These are phyloP conservation scores for Malurus elegans DNA, from an alignment of 2,113 vertebrate species.

Conservation along the genomic window DNA sequence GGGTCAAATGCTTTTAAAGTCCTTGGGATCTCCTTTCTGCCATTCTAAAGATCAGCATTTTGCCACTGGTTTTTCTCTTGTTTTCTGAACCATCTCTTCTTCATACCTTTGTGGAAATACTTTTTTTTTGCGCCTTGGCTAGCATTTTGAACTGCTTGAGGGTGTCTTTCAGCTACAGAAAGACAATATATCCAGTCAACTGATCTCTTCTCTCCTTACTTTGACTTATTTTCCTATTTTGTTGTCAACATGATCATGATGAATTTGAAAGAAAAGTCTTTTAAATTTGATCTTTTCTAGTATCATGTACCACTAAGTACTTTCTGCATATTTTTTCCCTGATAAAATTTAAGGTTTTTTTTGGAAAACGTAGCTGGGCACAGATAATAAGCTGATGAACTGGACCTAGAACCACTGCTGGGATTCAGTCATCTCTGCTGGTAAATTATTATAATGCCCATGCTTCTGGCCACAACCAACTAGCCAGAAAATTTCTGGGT, in stretches of 20 bases:
- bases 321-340: not conserved
- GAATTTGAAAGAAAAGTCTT: not conserved
- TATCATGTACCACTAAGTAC: not conserved
- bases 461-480: not conserved
- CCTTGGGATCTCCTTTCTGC: not conserved
- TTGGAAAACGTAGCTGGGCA: not conserved
- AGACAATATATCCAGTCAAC: not conserved
- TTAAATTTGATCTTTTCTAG: not conserved
- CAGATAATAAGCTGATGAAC: not conserved
- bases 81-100: not conserved
- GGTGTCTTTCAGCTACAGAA: not conserved
- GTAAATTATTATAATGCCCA: not conserved
- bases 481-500: not conserved
- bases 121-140: not conserved
- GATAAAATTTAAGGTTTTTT: not conserved
- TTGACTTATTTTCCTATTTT: not conserved
- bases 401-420: not conserved
- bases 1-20: not conserved
- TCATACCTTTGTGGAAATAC: not conserved
- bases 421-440: not conserved
- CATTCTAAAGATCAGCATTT: not conserved
- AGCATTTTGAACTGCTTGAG: not conserved
- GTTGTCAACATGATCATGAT: not conserved
- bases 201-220: not conserved
- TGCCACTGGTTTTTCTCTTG: not conserved